Evolutionary conservation across 1,140 invertebrate genomes (phyloP).

Genomic region (Dreissena rostriformis): DNA sequence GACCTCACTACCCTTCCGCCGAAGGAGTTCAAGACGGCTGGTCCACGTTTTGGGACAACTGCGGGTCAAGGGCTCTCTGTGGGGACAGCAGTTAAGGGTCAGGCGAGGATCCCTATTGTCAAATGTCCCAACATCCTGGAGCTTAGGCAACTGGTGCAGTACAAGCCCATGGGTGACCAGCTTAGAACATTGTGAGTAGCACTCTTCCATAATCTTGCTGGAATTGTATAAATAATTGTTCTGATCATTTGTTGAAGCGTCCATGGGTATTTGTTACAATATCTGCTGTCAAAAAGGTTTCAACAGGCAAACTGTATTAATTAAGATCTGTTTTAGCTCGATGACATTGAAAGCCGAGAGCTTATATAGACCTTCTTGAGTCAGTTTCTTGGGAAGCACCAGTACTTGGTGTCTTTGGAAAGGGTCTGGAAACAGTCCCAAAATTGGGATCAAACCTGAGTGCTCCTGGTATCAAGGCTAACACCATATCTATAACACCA

Average conservation of each 20-base stretch:
- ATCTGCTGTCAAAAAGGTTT: not conserved
- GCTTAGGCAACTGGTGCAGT: conserved; percentile 78
- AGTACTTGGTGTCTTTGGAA: no score
- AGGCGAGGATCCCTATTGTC: conserved; percentile 65
- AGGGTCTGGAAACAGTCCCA: no score
- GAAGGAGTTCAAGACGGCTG: conserved; percentile 75
- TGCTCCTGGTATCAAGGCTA: no score
- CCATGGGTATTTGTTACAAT: not conserved
- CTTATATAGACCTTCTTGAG: no score
- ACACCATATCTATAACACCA: no score
- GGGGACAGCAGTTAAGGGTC: conserved; percentile 66
- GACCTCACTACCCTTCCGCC: conserved; percentile 78
- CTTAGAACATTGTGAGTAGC: conserved; percentile 72
- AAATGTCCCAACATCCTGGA: conserved; percentile 77
- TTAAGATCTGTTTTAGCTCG: no score
- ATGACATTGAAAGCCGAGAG: no score
- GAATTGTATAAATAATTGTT: not conserved
- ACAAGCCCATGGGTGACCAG: conserved; percentile 72
- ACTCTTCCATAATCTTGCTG: not conserved
- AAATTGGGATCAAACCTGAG: no score
- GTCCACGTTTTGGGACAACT: conserved; percentile 78
- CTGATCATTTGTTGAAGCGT: not conserved
- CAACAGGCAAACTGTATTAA: not conserved
- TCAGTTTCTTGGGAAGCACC: no score
- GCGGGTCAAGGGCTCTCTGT: conserved; percentile 76